A percentile compares a stretch with the other conserved stretches of the same genome.
These are phyloP conservation scores for Botia kubotai DNA, from an alignment of 2,797 vertebrate species.

Conservation along the genomic window DNA sequence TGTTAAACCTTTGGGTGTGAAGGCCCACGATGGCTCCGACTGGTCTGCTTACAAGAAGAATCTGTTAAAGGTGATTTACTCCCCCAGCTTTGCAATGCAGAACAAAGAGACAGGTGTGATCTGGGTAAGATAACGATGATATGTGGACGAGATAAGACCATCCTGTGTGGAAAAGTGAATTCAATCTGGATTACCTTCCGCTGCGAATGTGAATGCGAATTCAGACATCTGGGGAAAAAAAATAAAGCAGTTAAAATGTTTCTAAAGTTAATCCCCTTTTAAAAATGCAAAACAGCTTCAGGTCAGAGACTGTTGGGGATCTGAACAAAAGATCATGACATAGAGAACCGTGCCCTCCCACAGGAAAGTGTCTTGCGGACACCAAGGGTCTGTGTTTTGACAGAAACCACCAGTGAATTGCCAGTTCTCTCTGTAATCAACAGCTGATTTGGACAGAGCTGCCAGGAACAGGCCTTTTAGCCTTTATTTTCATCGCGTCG, in stretches of 20 bases:
- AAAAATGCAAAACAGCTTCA: slow-evolving; percentile 30
- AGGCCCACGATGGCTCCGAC: slow-evolving; percentile 31
- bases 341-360: slow-evolving; percentile 25
- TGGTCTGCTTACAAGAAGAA: slow-evolving; percentile 43
- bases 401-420: slow-evolving; percentile 46
- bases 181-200: slow-evolving; percentile 25
- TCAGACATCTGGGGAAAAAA: slow-evolving; percentile 23
- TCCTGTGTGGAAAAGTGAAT: slow-evolving; percentile 36
- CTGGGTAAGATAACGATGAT: slow-evolving; percentile 35
- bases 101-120: slow-evolving; percentile 49
- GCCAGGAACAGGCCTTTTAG: slow-evolving; percentile 72
- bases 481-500: slow-evolving; percentile 44
- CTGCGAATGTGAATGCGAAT: slow-evolving; percentile 23
- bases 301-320: slow-evolving; percentile 7
- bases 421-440: slow-evolving; percentile 51
- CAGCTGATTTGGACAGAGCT: slow-evolving; percentile 78
- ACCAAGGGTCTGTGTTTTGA: slow-evolving; percentile 39
- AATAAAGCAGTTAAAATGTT: slow-evolving; percentile 30
- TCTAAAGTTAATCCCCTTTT: slow-evolving; percentile 20
- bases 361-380: slow-evolving; percentile 38
- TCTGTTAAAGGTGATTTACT: slow-evolving; percentile 37
- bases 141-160: slow-evolving; percentile 37
- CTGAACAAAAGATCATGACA: slow-evolving; percentile 45
- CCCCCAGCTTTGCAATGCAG: slow-evolving; percentile 37
- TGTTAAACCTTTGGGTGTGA: slow-evolving; percentile 30